Percentiles rank a stretch among this genome's conserved stretches.
These are phyloP conservation scores for Scytalopus superciliaris DNA, from an alignment of 2,113 vertebrate genomes.

Conservation along the genomic window DNA sequence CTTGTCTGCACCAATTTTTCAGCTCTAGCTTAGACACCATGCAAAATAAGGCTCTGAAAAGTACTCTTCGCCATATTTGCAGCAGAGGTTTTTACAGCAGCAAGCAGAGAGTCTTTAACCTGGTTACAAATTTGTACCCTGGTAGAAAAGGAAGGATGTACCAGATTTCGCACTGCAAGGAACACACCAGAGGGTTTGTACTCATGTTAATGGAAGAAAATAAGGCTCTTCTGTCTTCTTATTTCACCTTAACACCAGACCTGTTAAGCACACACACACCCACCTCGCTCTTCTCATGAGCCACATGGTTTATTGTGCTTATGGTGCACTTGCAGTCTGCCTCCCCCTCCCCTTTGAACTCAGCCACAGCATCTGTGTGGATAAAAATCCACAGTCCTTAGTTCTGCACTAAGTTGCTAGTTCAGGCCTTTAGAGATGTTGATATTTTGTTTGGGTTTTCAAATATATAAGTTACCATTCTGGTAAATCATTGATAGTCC, in stretches of 20 bases:
- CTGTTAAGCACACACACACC: neutral
- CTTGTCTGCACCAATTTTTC: neutral
- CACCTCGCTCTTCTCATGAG: neutral
- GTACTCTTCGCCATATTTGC: neutral
- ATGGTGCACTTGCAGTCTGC: neutral
- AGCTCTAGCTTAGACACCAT: neutral
- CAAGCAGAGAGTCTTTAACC: neutral
- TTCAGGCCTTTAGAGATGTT: neutral
- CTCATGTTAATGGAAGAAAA: neutral
- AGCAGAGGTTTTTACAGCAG: neutral
- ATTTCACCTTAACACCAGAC: too few species aligned
- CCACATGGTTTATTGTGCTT: neutral
- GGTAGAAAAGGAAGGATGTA: neutral
- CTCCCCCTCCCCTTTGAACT: neutral
- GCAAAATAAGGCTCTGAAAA: neutral
- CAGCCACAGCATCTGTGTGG: neutral
- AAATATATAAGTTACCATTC: neutral
- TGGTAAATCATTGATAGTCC: neutral
- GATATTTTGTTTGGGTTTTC: neutral
- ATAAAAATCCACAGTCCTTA: neutral
- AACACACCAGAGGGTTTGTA: neutral
- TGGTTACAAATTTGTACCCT: neutral
- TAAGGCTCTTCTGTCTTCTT: too few species aligned
- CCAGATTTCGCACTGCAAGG: neutral
- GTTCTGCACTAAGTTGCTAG: neutral